Conservation (phyloP, 2,797 vertebrate species). For the Channa striata region DNA sequence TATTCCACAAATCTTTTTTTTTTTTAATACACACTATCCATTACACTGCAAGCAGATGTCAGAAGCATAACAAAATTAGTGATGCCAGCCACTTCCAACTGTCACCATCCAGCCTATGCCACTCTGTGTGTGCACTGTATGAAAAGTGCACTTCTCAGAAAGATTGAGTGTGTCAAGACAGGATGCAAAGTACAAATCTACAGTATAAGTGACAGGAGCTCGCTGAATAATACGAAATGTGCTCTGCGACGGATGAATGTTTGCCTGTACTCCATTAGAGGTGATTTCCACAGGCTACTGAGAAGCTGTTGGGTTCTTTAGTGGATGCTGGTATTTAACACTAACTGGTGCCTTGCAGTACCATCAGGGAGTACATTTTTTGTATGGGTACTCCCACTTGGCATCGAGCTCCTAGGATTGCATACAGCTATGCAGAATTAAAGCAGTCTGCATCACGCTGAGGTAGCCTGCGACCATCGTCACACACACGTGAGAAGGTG, state of each 20-base stretch:
- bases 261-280: constrained; percentile 1
- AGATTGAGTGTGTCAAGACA: background rate
- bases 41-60: background rate
- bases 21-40: background rate
- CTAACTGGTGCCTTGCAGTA: constrained; percentile 40
- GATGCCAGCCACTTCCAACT: constrained; percentile 5
- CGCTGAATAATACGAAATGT: background rate
- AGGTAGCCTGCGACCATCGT: constrained; percentile 54
- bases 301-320: constrained; percentile 8
- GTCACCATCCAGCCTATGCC: constrained; percentile 3
- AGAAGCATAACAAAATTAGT: background rate
- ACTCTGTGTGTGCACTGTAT: background rate
- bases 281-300: background rate
- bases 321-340: constrained; percentile 22
- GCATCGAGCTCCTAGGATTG: constrained; percentile 33
- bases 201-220: background rate
- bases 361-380: constrained; percentile 39
- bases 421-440: constrained; percentile 35
- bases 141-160: background rate
- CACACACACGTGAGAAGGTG: constrained; percentile 31
- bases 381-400: constrained; percentile 38
- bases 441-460: constrained; percentile 47
- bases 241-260: constrained; percentile 5
- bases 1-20: constrained; percentile 14
- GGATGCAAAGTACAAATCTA: background rate